Evolutionary conservation across 2,797 vertebrate genomes (phyloP).

Genomic region (Hemitrygon akajei): DNA sequence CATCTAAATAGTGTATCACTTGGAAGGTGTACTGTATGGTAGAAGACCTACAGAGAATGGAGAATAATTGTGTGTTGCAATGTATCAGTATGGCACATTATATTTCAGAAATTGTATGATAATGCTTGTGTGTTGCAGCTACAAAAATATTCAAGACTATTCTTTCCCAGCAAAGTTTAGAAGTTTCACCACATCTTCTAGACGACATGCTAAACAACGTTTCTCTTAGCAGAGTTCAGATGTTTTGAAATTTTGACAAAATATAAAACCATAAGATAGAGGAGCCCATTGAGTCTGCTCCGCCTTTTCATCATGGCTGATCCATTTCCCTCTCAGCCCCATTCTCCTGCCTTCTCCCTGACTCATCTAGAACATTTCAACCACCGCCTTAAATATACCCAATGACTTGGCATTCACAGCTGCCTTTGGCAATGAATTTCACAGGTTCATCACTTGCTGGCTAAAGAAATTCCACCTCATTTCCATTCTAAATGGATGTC

Average conservation of each 20-base stretch:
- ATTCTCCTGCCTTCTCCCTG: too few species aligned
- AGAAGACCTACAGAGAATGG: neutral
- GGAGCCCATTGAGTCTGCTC: too few species aligned
- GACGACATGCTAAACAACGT: neutral
- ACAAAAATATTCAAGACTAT: neutral
- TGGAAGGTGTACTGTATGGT: neutral
- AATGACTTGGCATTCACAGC: too few species aligned
- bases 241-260: neutral
- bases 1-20: neutral
- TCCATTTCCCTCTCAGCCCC: too few species aligned
- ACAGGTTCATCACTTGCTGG: too few species aligned
- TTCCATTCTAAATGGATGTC: too few species aligned
- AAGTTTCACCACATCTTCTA: neutral
- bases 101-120: neutral
- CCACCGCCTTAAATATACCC: too few species aligned
- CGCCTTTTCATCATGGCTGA: too few species aligned
- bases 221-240: neutral
- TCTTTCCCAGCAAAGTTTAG: neutral
- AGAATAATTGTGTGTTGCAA: neutral
- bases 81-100: neutral
- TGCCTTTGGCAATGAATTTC: too few species aligned
- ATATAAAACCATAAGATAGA: neutral
- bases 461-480: too few species aligned
- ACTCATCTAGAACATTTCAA: too few species aligned
- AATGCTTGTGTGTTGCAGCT: neutral